These are phyloP conservation scores for Zosterops hypoxanthus DNA, from an alignment of 2,113 vertebrate genomes.

Conservation along the genomic window DNA sequence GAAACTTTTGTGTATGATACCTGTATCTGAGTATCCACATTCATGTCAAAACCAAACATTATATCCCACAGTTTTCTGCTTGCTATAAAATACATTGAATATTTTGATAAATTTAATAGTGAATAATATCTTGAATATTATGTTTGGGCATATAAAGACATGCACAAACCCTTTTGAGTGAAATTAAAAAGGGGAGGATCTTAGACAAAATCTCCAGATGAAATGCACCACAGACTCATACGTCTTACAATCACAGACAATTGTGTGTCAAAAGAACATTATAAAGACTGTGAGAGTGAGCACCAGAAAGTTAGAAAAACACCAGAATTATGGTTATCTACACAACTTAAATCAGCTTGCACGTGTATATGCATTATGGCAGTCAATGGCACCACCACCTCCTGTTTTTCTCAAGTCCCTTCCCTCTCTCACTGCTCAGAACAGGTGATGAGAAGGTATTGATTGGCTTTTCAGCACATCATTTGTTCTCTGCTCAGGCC, in stretches of 20 bases:
- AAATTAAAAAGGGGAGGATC: background rate
- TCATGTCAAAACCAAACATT: background rate
- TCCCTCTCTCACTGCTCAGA: background rate
- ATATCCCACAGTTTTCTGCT: background rate
- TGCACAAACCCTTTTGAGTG: background rate
- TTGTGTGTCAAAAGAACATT: background rate
- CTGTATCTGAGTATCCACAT: background rate
- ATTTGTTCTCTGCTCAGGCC: background rate
- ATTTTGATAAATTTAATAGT: background rate
- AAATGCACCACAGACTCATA: background rate
- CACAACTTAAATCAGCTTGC: background rate
- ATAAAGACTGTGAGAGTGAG: background rate
- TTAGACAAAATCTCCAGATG: background rate
- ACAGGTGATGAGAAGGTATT: background rate
- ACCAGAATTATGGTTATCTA: background rate
- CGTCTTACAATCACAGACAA: background rate
- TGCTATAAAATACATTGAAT: background rate
- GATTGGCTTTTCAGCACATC: background rate
- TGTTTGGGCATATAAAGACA: background rate
- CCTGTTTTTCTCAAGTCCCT: background rate
- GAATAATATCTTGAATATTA: background rate
- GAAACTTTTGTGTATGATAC: background rate
- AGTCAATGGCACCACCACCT: background rate
- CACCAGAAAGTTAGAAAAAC: background rate
- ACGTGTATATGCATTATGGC: background rate